These are phyloP conservation scores for Pristionchus mayeri DNA, from an alignment of 2,888 invertebrate species.

Conservation along the genomic window DNA sequence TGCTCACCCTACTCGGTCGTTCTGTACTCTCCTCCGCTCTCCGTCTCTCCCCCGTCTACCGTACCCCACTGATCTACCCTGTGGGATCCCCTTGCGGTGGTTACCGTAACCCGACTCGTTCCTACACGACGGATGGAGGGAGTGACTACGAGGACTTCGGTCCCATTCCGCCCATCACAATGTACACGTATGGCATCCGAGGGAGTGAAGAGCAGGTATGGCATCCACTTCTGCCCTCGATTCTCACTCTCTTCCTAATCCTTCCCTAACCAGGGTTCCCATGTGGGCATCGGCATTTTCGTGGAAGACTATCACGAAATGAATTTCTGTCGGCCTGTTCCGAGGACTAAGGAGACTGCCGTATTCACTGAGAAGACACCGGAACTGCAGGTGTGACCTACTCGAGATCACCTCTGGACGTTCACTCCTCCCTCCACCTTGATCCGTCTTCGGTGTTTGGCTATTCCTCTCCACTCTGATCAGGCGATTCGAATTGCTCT, in stretches of 20 bases:
- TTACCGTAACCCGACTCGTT: background rate
- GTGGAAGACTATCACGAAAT: background rate
- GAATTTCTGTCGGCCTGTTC: background rate
- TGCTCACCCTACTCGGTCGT: constrained; percentile 27
- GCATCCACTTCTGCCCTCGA: background rate
- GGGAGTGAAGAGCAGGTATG: background rate
- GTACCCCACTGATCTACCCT: background rate
- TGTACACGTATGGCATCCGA: constrained; percentile 14
- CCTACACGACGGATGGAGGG: background rate
- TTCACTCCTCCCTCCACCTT: background rate
- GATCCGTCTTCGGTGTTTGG: no score
- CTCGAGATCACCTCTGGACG: no score
- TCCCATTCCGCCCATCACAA: constrained; percentile 9
- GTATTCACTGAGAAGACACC: no score
- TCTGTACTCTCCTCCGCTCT: background rate
- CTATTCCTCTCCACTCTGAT: no score
- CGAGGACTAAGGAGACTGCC: no score
- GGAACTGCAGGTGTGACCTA: no score
- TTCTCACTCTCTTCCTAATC: no score
- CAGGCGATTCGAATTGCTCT: constrained; percentile 27
- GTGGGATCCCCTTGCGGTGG: no score
- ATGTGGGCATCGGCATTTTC: constrained; percentile 43
- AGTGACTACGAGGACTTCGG: constrained; percentile 13
- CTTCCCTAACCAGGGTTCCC: background rate
- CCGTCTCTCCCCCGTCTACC: background rate